Evolutionary conservation across 2,888 invertebrate species (phyloP), one percentile per base, ranked within the genome.

Genomic region (Torymus texanus): DNA sequence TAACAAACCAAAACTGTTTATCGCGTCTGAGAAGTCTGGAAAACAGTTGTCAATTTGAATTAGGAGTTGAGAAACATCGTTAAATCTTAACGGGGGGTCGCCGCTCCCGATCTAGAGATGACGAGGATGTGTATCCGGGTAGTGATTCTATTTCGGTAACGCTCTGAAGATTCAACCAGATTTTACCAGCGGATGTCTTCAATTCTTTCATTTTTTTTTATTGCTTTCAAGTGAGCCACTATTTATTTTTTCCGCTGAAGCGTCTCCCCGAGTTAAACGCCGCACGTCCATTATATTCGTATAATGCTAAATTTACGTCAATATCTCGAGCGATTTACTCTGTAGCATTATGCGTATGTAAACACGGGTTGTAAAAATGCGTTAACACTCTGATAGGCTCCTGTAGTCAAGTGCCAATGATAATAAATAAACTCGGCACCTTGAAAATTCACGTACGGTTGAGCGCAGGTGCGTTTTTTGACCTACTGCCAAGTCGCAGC

Each of bases 181-280:
- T 65, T 67, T 68, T 29, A 58, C 29, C 41, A 59, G 29, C 79
- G 75, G 75, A 80, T 81, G 76, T 74, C 68, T 55, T 70, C 62
- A 62, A 68, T 77, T 80, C 71, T 68, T 72, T 81, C 79, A 78
- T 81, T 73, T 63, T 65, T 59, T 16, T 0, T 3, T 1, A 14
- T 24, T 21, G 24, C 29, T 29, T 29, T 29, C 10, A 13, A 66
- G 21, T 2, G 21, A 13, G 53, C 16, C 1, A 2, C 53, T 53
- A 10, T 66, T 29, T 29, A 51, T 11, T 61, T 21, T 21, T 10
- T 10, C 53, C 41, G 10, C 63, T 18, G 10, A 67, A 55, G 14
- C 10, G 53, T n/a, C 21, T 55, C 18, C 29, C 4, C 29, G 2
- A 24, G 2, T 5, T 3, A 29, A 3, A 29, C 29, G 29, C 29